Conservation (phyloP, 2,888 invertebrate species). For the Helobdella robusta region DNA sequence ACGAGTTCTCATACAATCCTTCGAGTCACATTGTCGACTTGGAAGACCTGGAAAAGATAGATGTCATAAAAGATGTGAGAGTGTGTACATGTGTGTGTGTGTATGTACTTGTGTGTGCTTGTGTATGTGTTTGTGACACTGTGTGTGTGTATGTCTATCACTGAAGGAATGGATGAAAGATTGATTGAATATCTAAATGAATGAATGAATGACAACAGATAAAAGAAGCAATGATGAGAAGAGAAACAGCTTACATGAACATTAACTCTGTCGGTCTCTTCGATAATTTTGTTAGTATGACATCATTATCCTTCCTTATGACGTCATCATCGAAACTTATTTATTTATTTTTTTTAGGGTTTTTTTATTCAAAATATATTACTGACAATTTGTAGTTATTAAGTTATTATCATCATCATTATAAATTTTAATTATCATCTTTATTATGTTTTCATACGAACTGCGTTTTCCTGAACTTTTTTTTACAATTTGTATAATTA, state of each 20-base stretch:
- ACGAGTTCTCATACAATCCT: slow-evolving; percentile 24
- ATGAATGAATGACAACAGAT: slow-evolving; percentile 32
- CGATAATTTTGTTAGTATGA: slow-evolving; percentile 37
- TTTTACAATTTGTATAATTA: too few relatives aligned
- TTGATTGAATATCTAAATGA: too few relatives aligned
- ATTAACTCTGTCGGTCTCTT: slow-evolving; percentile 38
- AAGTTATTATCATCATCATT: too few relatives aligned
- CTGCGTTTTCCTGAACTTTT: too few relatives aligned
- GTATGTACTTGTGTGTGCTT: background rate
- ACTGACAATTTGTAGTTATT: too few relatives aligned
- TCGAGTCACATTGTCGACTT: slow-evolving; percentile 17
- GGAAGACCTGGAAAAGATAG: slow-evolving; percentile 12
- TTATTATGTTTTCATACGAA: too few relatives aligned
- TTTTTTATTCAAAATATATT: too few relatives aligned
- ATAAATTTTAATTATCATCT: too few relatives aligned
- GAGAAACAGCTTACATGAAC: slow-evolving; percentile 32
- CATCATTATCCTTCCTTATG: background rate
- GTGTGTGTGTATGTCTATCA: too few relatives aligned
- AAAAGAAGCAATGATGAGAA: slow-evolving; percentile 36
- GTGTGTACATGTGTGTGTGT: background rate
- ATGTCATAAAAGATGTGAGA: slow-evolving; percentile 10
- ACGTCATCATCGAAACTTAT: background rate
- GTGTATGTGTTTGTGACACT: background rate
- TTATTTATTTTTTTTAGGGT: slow-evolving; percentile 1
- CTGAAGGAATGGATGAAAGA: too few relatives aligned